phyloP scores from a whole-genome alignment of 2,113 vertebrate species.

The Xenus cinereus region DNA sequence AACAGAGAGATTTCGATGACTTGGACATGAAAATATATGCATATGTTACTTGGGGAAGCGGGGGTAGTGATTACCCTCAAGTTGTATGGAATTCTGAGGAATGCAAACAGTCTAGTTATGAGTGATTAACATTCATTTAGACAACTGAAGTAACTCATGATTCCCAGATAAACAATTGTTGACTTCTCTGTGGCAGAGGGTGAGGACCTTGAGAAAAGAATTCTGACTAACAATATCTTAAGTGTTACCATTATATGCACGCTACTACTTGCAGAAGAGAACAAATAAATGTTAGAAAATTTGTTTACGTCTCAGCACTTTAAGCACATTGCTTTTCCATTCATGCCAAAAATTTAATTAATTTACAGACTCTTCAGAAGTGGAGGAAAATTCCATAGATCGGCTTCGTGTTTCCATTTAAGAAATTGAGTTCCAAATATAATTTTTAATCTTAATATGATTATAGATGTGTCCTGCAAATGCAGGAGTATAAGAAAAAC shows the following conservation, averaged over 20 bases:
- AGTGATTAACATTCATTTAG: neutral
- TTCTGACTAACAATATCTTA: neutral
- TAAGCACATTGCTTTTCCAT: neutral
- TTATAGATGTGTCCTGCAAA: neutral
- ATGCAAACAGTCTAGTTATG: neutral
- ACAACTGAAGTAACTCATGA: neutral
- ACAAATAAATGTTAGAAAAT: neutral
- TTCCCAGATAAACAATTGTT: neutral
- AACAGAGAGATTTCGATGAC: neutral
- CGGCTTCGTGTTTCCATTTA: neutral
- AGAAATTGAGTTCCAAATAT: neutral
- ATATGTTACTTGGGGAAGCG: neutral
- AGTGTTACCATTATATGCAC: neutral
- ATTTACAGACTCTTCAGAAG: neutral
- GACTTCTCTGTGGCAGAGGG: neutral
- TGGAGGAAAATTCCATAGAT: neutral
- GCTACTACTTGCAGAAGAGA: neutral
- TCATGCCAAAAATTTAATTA: neutral
- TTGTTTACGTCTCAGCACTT: neutral
- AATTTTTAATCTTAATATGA: neutral
- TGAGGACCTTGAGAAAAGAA: neutral
- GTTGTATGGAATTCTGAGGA: neutral
- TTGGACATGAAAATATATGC: neutral
- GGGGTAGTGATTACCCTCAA: neutral
- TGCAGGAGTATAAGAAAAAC: neutral